Evolutionary conservation across 1,140 invertebrate species (phyloP).

Genomic region (Habropoda laboriosa): DNA sequence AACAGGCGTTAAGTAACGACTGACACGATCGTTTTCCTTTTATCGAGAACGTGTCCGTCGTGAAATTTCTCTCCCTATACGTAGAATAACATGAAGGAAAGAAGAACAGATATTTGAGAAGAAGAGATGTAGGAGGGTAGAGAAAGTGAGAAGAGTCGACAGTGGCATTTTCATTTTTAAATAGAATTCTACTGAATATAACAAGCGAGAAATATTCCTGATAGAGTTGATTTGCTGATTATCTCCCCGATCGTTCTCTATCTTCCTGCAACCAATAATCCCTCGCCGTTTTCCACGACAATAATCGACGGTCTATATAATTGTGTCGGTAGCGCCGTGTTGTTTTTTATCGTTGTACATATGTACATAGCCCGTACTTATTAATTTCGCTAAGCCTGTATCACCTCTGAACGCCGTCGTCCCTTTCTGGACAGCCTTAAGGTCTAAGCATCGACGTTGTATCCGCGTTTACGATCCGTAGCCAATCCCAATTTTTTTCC

Average conservation of each 20-base stretch:
- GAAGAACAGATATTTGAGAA: neutral
- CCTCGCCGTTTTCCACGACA: constrained; percentile 59
- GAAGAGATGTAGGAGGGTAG: neutral
- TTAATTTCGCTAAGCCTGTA: constrained; percentile 80
- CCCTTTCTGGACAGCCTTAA: constrained; percentile 47
- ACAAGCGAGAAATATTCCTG: neutral
- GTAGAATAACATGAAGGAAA: neutral
- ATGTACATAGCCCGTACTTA: constrained; percentile 82
- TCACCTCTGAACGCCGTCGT: constrained; percentile 55
- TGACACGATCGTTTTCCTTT: neutral
- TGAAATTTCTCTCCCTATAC: neutral
- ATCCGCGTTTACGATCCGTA: constrained; percentile 27
- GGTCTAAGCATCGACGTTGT: constrained; percentile 44
- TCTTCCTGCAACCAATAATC: neutral
- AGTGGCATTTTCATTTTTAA: neutral
- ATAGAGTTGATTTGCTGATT: neutral
- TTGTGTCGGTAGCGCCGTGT: constrained; percentile 71
- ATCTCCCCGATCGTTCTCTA: constrained; percentile 15
- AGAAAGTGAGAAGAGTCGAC: neutral
- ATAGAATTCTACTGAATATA: neutral
- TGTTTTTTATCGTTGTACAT: constrained; percentile 81
- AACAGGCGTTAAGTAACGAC: neutral
- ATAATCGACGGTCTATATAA: constrained; percentile 71
- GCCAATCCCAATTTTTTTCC: neutral
- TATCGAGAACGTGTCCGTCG: neutral